phyloP scores from a whole-genome alignment of 2,888 invertebrate species.

The Polyommatus iphigenia region DNA sequence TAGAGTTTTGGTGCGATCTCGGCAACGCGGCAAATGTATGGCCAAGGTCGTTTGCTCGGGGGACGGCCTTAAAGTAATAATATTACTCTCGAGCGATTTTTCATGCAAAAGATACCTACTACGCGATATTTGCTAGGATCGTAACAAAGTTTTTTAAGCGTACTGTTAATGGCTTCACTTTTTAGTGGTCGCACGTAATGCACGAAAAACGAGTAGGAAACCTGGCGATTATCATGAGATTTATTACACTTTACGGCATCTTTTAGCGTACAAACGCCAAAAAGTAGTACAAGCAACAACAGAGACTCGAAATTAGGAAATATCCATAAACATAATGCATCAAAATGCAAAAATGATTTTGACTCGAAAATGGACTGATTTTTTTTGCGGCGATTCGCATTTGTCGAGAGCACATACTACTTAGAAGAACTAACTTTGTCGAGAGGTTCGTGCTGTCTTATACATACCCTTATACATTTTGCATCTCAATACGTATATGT shows the following conservation, averaged over 20 bases:
- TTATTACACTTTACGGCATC: neutral
- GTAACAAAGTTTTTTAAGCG: too few relatives aligned
- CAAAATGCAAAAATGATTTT: neutral
- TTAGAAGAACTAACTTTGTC: too few relatives aligned
- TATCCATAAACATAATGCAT: neutral
- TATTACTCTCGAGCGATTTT: too few relatives aligned
- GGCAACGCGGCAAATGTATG: too few relatives aligned
- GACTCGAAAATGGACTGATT: neutral
- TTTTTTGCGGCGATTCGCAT: neutral
- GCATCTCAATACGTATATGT: too few relatives aligned
- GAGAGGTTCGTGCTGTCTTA: neutral
- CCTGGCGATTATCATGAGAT: neutral
- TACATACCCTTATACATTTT: neutral
- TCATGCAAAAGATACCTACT: too few relatives aligned
- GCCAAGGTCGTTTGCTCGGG: too few relatives aligned
- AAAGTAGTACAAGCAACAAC: neutral
- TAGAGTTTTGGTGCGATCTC: too few relatives aligned
- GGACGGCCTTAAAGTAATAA: too few relatives aligned
- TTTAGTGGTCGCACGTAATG: neutral
- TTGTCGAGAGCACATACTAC: too few relatives aligned
- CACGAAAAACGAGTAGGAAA: neutral
- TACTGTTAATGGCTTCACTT: too few relatives aligned
- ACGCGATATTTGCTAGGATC: too few relatives aligned
- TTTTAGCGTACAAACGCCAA: neutral
- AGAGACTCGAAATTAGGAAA: neutral